Percentiles rank a stretch among this genome's conserved stretches.
phyloP scores from a whole-genome alignment of 23 tunicate genomes.

The Ciona savignyi region DNA sequence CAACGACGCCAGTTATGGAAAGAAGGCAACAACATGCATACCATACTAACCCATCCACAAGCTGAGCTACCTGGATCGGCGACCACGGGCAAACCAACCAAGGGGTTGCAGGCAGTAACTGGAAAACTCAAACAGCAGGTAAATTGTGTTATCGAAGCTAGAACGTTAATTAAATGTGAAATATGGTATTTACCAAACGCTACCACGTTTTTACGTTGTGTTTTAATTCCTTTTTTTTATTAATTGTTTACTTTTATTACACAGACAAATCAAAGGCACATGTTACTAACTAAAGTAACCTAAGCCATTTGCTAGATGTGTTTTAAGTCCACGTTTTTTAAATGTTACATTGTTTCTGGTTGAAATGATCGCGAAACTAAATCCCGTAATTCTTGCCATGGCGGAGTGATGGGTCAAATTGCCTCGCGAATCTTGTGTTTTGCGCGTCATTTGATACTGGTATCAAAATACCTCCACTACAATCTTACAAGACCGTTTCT shows the following conservation, averaged over 20 bases:
- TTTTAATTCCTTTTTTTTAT: too few species aligned
- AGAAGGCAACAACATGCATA: slow-evolving; percentile 78
- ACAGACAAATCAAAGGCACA: too few species aligned
- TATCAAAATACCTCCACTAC: neutral
- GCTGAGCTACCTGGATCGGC: slow-evolving; percentile 51
- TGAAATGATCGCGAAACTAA: neutral
- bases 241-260: too few species aligned
- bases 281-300: too few species aligned
- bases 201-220: too few species aligned
- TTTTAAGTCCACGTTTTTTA: too few species aligned
- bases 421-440: neutral
- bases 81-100: slow-evolving; percentile 54
- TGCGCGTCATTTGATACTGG: neutral
- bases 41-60: slow-evolving; percentile 69
- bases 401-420: neutral
- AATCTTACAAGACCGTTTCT: too few species aligned
- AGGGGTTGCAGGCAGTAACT: slow-evolving; percentile 66
- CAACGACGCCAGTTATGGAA: slow-evolving; percentile 71
- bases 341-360: neutral
- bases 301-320: too few species aligned
- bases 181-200: too few species aligned
- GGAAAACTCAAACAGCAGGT: slow-evolving; percentile 76
- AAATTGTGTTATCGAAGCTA: too few species aligned
- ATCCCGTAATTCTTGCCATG: neutral
- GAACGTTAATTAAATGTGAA: too few species aligned